A percentile compares a stretch with the other conserved stretches of the same genome.
Conservation (phyloP, 2,888 invertebrate species). For the Melieria crassipennis region DNA sequence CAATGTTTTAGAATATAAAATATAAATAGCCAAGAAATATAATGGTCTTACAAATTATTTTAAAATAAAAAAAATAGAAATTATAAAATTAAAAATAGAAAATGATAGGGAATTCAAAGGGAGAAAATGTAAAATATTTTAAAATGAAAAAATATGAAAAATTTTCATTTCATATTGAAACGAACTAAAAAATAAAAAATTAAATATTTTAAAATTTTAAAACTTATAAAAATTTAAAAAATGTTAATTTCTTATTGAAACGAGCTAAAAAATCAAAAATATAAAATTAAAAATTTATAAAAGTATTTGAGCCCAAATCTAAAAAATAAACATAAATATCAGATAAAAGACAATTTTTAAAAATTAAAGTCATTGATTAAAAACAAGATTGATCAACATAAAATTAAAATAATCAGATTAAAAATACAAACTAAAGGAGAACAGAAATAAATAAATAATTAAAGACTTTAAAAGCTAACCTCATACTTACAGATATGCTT, state of each 20-base stretch:
- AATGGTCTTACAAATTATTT: too few relatives aligned
- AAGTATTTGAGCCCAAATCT: neutral
- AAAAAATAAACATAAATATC: constrained; percentile 10
- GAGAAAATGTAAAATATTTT: neutral
- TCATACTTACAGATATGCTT: neutral
- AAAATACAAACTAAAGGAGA: constrained; percentile 7
- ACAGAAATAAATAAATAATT: constrained; percentile 4
- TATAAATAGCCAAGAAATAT: neutral
- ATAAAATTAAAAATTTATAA: neutral
- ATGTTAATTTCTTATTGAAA: neutral
- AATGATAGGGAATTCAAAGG: neutral
- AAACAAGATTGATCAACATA: constrained; percentile 2
- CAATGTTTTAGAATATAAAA: neutral
- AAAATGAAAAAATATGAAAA: constrained; percentile 4
- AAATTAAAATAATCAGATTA: constrained; percentile 5
- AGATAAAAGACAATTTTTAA: constrained; percentile 7
- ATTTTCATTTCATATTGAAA: neutral
- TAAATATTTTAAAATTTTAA: neutral
- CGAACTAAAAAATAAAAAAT: neutral
- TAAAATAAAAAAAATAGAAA: neutral
- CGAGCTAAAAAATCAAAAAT: neutral
- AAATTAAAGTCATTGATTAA: neutral
- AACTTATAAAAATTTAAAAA: neutral
- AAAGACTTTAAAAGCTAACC: too few relatives aligned
- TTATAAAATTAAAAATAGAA: neutral